Percentiles rank a stretch among this genome's conserved stretches.
phyloP scores from a whole-genome alignment of 64 coral and sea anemone species.

The Montipora sp. region DNA sequence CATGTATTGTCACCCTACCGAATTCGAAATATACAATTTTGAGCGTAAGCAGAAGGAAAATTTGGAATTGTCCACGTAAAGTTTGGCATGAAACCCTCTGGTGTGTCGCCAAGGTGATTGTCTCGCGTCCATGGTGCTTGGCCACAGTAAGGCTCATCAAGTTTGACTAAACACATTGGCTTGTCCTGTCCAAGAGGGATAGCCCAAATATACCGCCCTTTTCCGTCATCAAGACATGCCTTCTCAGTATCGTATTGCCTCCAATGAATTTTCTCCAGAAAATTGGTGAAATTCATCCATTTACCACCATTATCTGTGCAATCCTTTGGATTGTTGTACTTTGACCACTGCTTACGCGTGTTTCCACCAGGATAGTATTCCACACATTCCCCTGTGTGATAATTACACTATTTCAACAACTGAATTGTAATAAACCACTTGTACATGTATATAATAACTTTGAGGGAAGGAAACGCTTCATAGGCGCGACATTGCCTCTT shows the following conservation, averaged over 20 bases:
- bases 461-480: no score
- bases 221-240: slow-evolving; percentile 52
- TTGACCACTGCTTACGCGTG: slow-evolving; percentile 78
- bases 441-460: no score
- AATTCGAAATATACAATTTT: slow-evolving; percentile 89
- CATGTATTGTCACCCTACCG: slow-evolving; percentile 48
- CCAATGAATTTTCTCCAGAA: slow-evolving; percentile 59
- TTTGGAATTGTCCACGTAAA: slow-evolving; percentile 92
- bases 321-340: slow-evolving; percentile 77
- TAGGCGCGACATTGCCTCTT: no score
- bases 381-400: slow-evolving; percentile 80
- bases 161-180: slow-evolving; percentile 76
- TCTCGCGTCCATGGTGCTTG: slow-evolving; percentile 82
- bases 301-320: slow-evolving; percentile 79
- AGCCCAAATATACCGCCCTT: slow-evolving; percentile 60
- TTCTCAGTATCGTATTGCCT: slow-evolving; percentile 11
- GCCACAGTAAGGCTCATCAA: slow-evolving; percentile 78
- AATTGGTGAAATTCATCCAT: slow-evolving; percentile 95
- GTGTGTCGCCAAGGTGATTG: slow-evolving; percentile 98
- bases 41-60: slow-evolving; percentile 80
- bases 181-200: slow-evolving; percentile 70
- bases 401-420: neutral
- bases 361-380: slow-evolving; percentile 72
- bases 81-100: slow-evolving; percentile 84
- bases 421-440: no score